Percentiles rank a stretch among this genome's conserved stretches.
phyloP scores from a whole-genome alignment of 2,113 vertebrate genomes.

The Ceyx melanurus region DNA sequence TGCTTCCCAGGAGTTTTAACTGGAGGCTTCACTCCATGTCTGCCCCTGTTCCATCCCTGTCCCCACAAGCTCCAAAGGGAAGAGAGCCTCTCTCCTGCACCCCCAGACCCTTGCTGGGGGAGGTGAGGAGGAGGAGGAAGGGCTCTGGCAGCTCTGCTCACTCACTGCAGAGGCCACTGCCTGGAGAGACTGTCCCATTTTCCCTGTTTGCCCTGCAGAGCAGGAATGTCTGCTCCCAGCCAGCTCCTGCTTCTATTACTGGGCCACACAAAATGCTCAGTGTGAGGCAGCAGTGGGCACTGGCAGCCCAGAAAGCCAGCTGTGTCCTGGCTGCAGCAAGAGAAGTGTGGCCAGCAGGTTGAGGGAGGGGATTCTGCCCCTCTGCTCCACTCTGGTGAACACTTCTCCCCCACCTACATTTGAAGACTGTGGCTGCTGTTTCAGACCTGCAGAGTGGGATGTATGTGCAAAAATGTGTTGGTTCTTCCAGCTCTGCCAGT shows the following conservation, averaged over 20 bases:
- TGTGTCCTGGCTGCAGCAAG: no score
- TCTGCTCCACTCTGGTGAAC: no score
- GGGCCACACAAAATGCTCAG: background rate
- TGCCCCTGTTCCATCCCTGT: rapidly evolving
- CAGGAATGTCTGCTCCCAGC: background rate
- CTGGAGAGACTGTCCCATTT: background rate
- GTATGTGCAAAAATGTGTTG: background rate
- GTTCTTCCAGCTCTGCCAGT: background rate
- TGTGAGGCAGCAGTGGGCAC: no score
- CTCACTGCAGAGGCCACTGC: background rate
- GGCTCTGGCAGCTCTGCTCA: background rate
- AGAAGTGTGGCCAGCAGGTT: no score
- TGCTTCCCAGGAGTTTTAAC: background rate
- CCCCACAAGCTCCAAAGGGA: background rate
- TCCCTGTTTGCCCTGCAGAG: background rate
- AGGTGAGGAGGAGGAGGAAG: background rate
- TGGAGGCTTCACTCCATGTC: rapidly evolving
- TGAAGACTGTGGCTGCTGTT: background rate
- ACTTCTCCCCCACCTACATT: background rate
- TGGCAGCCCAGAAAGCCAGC: no score
- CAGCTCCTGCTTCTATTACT: background rate
- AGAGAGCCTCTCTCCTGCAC: background rate
- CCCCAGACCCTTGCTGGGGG: rapidly evolving
- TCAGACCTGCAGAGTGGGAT: background rate
- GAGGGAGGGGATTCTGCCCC: no score